Conservation (phyloP, 2,888 invertebrate genomes). For the Drosophila neutralis region DNA sequence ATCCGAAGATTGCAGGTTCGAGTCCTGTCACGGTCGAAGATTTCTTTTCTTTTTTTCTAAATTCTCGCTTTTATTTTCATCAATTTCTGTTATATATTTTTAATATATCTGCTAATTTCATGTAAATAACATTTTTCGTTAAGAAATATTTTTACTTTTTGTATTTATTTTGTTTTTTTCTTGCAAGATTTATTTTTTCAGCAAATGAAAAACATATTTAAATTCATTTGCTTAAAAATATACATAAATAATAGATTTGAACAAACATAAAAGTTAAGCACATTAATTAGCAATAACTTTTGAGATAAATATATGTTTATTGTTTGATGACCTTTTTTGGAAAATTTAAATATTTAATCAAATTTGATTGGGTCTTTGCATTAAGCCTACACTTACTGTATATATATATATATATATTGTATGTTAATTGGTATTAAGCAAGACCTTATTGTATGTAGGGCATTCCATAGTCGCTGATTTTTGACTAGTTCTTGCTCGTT, state of each 20-base stretch:
- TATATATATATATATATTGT: background rate
- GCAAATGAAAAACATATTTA: background rate
- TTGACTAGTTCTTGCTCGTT: background rate
- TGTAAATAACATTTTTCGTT: background rate
- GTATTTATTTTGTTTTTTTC: background rate
- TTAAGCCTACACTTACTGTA: background rate
- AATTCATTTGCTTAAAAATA: background rate
- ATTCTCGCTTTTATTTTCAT: background rate
- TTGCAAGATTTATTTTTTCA: background rate
- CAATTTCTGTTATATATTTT: background rate
- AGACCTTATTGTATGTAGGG: background rate
- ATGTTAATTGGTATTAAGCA: background rate
- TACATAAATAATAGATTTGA: background rate
- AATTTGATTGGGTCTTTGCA: background rate
- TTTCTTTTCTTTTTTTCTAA: conserved; percentile 15
- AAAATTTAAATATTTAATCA: background rate
- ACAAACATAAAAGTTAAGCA: background rate
- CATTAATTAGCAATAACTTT: background rate
- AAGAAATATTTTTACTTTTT: background rate
- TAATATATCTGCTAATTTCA: background rate
- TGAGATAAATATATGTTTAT: background rate
- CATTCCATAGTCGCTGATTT: background rate
- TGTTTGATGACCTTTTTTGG: background rate
- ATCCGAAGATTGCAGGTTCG: conserved; percentile 86
- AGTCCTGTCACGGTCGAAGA: conserved; percentile 85